Percentiles rank a stretch among this genome's conserved stretches.
These are phyloP conservation scores for Pseudotriccus pelzelni DNA, from an alignment of 2,797 vertebrate genomes.

Conservation along the genomic window DNA sequence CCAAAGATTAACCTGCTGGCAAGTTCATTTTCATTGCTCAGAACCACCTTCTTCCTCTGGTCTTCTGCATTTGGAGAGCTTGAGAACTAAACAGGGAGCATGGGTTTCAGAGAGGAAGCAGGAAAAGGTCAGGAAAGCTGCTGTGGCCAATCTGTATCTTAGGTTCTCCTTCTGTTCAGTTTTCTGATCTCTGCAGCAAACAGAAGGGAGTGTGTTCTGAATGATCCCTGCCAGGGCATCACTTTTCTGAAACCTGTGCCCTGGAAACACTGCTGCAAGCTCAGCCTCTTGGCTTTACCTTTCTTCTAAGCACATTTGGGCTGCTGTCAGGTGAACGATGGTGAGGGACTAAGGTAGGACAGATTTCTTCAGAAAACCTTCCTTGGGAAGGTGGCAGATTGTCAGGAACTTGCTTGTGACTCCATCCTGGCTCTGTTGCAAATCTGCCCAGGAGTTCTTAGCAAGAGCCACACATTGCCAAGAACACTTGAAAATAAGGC, in stretches of 20 bases:
- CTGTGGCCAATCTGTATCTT: background rate
- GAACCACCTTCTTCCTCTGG: background rate
- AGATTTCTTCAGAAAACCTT: background rate
- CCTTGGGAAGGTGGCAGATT: background rate
- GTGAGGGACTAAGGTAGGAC: background rate
- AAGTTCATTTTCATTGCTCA: background rate
- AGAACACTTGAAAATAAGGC: background rate
- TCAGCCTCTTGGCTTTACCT: background rate
- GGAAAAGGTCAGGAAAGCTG: background rate
- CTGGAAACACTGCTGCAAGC: background rate
- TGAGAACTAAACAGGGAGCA: background rate
- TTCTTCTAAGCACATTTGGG: background rate
- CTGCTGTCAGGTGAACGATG: background rate
- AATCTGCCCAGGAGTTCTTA: background rate
- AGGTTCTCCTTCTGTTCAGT: background rate
- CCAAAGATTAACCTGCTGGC: background rate
- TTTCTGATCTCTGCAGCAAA: background rate
- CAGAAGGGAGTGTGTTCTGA: background rate
- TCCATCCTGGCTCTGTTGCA: background rate
- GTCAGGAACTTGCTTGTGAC: background rate
- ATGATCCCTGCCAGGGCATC: background rate
- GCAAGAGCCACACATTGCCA: background rate
- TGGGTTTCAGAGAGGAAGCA: background rate
- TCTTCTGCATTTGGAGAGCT: background rate
- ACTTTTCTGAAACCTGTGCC: accelerated